Base-by-base conservation (phyloP, 2,797 vertebrate species). In the Pangasius djambal region DNA sequence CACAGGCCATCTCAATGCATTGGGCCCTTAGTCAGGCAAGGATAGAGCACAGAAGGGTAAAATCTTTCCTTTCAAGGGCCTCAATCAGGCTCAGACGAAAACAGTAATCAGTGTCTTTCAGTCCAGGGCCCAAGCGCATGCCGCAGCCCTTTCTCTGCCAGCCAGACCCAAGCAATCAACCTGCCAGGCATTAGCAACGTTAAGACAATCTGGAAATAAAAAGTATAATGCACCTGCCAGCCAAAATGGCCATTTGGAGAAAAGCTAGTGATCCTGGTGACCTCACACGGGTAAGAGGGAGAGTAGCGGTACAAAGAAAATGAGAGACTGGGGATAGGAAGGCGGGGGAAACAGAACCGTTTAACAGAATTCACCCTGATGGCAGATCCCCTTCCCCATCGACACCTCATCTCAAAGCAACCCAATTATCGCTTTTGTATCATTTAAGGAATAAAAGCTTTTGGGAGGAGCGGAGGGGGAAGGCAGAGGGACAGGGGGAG, bases 181-280 rank as follows among this genome's bases (percentile, higher is more conserved):
- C 98, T 99, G 98, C 98, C 98, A 99, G 98, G 98, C 98, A 99
- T 99, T 98, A 98, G 97, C 97, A 99, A 98, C 97, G 96, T 97
- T 99, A 97, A 99, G 98, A 99, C 98, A 99, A 99, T 99, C 98
- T 98, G 97, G 99, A 99, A 99, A 99, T 99, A 99, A 98, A 99
- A 98, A 98, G 98, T 99, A 98, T 99, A 99, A 99, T 99, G 98
- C 98, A 99, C 98, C 98, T 99, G 98, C 98, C 98, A 99, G 97
- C 96, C 97, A 98, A 99, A 99, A 99, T 98, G 98, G 98, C 98
- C 98, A 99, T 99, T 99, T 98, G 97, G 97, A 98, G 97, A 98
- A 99, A 99, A 99, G 98, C 98, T 98, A 99, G 98, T 99, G 98
- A 99, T 99, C 98, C 98, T 97, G 97, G 97, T 98, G 98, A 99